Evolutionary conservation across 2,888 invertebrate genomes (phyloP), one percentile per base, ranked within the genome.

Genomic region (Monopis laevigella): DNA sequence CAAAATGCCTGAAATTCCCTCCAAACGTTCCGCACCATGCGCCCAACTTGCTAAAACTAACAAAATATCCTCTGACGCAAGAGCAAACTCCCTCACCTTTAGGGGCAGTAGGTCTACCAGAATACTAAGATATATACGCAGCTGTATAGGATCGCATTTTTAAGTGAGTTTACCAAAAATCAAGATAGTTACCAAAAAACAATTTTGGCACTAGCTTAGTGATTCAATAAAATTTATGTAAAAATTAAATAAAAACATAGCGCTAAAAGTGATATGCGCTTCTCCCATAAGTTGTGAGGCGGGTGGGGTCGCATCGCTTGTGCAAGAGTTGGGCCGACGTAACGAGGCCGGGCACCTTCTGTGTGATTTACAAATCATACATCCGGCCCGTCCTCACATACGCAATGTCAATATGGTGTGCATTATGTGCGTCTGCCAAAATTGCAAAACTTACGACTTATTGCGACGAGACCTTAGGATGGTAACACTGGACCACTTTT

Each of bases 301-400:
- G 98, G 90, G 95, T 2, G 86, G 92, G 43, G 94, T 98, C 40
- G 90, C 96, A 2, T 86, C 94, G 42, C 91, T 94, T 6, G 92
- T 99, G 85, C 85, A 94, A 17, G 91, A 95, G 51, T 69, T 96
- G 38, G 94, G 93, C 2, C 86, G 89, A 39, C 83, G 94, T 39
- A 93, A 93, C 61, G 95, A 95, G 62, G 96, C 96, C 0, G 92
- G 94, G 0, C 86, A 88, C 14, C 91, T 92, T 50, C 78, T 98
- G 43, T 98, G 98, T 97, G 93, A 94, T 69, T 99, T 98, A n/a
- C n/a, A n/a, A n/a, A n/a, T n/a, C n/a, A n/a, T n/a, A n/a, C 62
- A 75, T 99, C 43, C 98, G 99, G 61, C 98, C 98, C 65, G 89
- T 97, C 2, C 95, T 98, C 21, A 94, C 96, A 0, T 91, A 95